Evolutionary conservation across 1,140 invertebrate genomes (phyloP).

Genomic region (Drosophila navojoa): DNA sequence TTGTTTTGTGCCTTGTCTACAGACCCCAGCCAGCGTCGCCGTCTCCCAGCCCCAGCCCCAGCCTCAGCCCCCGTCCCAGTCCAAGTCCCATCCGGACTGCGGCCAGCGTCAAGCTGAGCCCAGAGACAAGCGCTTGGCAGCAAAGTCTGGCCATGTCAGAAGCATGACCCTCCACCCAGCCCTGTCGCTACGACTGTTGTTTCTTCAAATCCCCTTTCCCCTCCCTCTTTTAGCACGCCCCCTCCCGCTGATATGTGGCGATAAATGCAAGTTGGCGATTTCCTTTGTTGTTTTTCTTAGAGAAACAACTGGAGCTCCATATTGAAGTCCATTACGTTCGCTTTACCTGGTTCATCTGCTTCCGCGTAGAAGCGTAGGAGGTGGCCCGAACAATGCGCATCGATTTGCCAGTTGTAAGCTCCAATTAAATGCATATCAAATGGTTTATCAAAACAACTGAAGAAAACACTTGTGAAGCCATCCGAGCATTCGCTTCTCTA

Average conservation of each 20-base stretch:
- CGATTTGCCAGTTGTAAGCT: conserved; percentile 37
- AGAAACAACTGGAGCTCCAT: conserved; percentile 32
- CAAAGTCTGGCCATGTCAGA: conserved; percentile 43
- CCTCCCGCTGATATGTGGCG: conserved; percentile 37
- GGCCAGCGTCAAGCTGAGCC: conserved; percentile 55
- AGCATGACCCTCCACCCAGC: neutral
- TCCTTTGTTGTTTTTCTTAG: conserved; percentile 55
- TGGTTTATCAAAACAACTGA: conserved; percentile 23
- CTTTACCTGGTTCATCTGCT: conserved; percentile 33
- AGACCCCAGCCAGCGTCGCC: neutral
- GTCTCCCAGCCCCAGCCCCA: no score
- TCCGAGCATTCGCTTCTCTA: conserved; percentile 18
- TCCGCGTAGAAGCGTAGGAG: neutral
- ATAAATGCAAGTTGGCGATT: conserved; percentile 75
- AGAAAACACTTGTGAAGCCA: conserved; percentile 4
- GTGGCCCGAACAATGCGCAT: conserved; percentile 30
- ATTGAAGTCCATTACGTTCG: conserved; percentile 52
- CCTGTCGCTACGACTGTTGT: neutral
- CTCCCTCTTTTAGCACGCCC: no score
- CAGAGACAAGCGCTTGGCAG: conserved; percentile 63
- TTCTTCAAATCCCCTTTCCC: neutral
- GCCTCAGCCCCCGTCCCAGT: no score
- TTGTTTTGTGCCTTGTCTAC: conserved; percentile 29
- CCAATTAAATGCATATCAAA: conserved; percentile 48
- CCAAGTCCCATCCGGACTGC: neutral